phyloP scores from a whole-genome alignment of 2,113 vertebrate genomes.

The Arizona elegans region DNA sequence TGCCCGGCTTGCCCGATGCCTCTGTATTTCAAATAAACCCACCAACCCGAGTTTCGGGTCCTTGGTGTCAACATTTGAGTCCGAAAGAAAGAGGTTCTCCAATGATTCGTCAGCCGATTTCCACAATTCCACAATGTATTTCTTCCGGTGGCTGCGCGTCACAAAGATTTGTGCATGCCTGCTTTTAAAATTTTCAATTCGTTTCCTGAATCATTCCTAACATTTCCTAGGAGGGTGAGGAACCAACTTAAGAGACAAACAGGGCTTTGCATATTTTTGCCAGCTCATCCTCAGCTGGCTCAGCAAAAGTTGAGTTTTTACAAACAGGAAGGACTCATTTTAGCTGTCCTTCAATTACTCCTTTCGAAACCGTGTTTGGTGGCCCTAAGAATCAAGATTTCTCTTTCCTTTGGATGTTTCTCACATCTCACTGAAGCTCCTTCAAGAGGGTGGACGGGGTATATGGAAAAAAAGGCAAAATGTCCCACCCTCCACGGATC shows the following conservation, averaged over 20 bases:
- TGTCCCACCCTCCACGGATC: background rate
- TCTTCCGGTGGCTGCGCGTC: background rate
- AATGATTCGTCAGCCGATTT: background rate
- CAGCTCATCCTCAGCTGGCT: background rate
- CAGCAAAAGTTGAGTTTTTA: background rate
- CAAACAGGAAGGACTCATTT: background rate
- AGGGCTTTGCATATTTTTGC: background rate
- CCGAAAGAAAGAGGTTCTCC: background rate
- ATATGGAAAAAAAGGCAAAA: background rate
- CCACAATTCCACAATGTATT: background rate
- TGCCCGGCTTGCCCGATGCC: background rate
- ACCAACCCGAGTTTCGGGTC: background rate
- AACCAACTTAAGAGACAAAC: background rate
- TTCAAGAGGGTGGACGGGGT: background rate
- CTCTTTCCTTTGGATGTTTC: background rate
- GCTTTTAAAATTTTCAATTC: background rate
- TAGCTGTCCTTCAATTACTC: background rate
- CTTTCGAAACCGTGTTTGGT: background rate
- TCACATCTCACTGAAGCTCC: background rate
- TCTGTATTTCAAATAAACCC: background rate
- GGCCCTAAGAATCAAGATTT: background rate
- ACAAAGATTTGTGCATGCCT: background rate
- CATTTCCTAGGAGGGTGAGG: slow-evolving; percentile 8
- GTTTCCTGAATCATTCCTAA: background rate
- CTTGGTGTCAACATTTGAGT: background rate